phyloP scores from a whole-genome alignment of 2,797 vertebrate genomes.

The Pantherophis alleghaniensis region DNA sequence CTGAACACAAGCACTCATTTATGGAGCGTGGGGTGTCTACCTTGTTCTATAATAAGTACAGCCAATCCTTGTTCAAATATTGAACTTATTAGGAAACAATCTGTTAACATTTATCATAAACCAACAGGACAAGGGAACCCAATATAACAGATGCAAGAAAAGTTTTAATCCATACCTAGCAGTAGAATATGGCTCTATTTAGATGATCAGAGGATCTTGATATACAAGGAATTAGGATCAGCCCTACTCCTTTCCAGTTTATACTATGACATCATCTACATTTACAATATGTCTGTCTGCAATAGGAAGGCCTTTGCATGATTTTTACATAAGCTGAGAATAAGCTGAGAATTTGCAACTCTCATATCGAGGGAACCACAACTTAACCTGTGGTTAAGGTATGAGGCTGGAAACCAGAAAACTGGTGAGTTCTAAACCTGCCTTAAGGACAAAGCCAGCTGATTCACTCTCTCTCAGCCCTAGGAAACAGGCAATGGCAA shows the following conservation, averaged over 20 bases:
- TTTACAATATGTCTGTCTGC: not conserved
- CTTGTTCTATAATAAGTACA: not conserved
- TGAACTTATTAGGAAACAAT: not conserved
- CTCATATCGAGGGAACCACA: not conserved
- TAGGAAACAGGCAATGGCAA: not conserved
- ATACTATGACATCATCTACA: not conserved
- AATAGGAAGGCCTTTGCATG: not conserved
- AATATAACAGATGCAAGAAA: not conserved
- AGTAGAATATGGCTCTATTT: not conserved
- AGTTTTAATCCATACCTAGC: not conserved
- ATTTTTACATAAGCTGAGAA: not conserved
- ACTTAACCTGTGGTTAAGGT: not conserved
- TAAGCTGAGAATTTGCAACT: not conserved
- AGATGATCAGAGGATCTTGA: not conserved
- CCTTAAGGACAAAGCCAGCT: not conserved
- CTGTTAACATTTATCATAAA: not conserved
- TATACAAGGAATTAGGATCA: not conserved
- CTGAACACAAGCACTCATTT: no score
- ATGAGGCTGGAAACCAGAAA: not conserved
- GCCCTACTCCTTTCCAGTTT: not conserved
- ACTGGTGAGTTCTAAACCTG: not conserved
- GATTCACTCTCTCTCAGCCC: not conserved
- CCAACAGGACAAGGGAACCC: not conserved
- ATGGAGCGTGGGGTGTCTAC: no score
- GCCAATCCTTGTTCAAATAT: not conserved